Conservation (phyloP, 2,797 vertebrate species). For the Dromococcyx pavoninus region DNA sequence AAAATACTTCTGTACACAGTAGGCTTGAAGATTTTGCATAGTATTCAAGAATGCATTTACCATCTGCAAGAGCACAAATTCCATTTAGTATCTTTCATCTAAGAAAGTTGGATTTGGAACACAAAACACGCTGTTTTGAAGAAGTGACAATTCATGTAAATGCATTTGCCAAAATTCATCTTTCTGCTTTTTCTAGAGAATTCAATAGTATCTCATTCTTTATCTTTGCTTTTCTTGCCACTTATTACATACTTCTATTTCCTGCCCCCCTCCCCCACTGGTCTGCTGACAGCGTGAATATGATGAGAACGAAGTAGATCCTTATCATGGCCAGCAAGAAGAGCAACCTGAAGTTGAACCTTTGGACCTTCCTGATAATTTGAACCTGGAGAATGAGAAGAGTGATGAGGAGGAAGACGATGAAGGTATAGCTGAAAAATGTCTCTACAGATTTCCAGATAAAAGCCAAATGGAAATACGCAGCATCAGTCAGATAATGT, state of each 20-base stretch:
- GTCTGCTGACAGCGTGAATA: conserved; percentile 86
- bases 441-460: background rate
- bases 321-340: conserved; percentile 90
- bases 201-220: background rate
- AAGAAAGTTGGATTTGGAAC: background rate
- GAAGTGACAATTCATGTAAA: background rate
- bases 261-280: background rate
- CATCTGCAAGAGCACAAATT: background rate
- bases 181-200: background rate
- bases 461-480: background rate
- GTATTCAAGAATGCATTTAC: background rate
- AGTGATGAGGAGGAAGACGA: conserved; percentile 73
- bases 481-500: background rate
- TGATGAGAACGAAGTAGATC: conserved; percentile 94
- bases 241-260: background rate
- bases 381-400: conserved; percentile 87
- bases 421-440: conserved; percentile 66
- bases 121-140: background rate
- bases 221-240: background rate
- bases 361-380: conserved; percentile 90
- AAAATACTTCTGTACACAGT: background rate
- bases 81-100: background rate
- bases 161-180: background rate
- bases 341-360: conserved; percentile 85
- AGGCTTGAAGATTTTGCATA: background rate